These are phyloP conservation scores for Prosopocoilus inquinatus DNA, from an alignment of 2,888 invertebrate species.

Conservation along the genomic window DNA sequence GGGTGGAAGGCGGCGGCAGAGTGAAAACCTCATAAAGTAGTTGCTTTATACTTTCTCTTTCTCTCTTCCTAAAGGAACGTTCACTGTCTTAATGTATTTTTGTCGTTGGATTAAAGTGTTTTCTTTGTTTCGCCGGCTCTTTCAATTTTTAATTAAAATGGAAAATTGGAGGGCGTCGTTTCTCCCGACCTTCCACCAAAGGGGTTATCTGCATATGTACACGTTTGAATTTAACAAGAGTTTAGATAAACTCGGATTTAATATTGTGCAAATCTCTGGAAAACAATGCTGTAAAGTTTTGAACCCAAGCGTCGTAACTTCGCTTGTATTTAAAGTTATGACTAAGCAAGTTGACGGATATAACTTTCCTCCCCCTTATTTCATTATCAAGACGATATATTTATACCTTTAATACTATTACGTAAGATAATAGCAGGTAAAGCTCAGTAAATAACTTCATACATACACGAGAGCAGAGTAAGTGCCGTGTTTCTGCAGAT, in stretches of 20 bases:
- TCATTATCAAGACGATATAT: constrained; percentile 24
- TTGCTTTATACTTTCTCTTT: constrained; percentile 5
- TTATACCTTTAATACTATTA: constrained; percentile 19
- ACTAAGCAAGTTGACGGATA: constrained; percentile 21
- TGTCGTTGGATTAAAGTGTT: constrained; percentile 14
- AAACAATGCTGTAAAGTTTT: constrained; percentile 23
- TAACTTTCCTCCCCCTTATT: constrained; percentile 23
- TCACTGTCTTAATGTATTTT: constrained; percentile 14
- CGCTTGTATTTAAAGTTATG: constrained; percentile 23
- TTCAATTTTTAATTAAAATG: constrained; percentile 20
- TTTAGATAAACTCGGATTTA: constrained; percentile 20
- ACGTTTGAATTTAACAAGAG: constrained; percentile 14
- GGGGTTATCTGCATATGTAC: constrained; percentile 17
- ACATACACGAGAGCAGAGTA: constrained; percentile 7
- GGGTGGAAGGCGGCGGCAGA: not conserved
- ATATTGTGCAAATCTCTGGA: constrained; percentile 23
- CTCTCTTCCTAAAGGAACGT: not conserved
- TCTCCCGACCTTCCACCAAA: not conserved
- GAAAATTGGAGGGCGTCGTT: constrained; percentile 1
- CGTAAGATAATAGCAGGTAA: constrained; percentile 18
- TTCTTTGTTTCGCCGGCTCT: constrained; percentile 14
- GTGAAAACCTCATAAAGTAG: constrained; percentile 13
- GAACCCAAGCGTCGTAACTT: constrained; percentile 21
- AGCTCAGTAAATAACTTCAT: constrained; percentile 17
- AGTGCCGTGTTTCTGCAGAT: constrained; percentile 24